Conservation (phyloP, 2,113 vertebrate species). For the Redunca redunca region DNA sequence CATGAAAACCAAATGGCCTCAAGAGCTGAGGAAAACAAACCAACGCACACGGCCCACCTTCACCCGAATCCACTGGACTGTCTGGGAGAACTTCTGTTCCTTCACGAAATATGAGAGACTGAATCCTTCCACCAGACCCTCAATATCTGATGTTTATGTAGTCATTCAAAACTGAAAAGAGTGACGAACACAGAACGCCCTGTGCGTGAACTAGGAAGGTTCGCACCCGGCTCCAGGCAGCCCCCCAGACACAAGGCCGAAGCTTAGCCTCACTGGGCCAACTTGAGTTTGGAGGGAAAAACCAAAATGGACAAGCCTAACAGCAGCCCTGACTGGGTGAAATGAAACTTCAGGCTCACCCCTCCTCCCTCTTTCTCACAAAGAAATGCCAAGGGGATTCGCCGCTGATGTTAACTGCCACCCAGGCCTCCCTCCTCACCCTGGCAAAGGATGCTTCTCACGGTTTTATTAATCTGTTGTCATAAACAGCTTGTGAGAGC, state of each 20-base stretch:
- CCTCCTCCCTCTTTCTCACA: neutral
- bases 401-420: neutral
- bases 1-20: neutral
- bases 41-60: too few relatives aligned
- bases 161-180: neutral
- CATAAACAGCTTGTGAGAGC: slow-evolving; percentile 2
- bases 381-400: neutral
- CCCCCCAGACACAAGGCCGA: fast-evolving
- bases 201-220: neutral
- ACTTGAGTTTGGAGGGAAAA: fast-evolving
- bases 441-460: neutral
- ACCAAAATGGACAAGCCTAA: neutral
- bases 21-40: neutral
- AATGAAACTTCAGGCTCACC: neutral
- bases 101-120: neutral
- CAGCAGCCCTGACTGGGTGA: neutral
- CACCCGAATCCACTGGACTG: neutral
- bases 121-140: neutral
- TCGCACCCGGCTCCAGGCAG: neutral
- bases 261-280: neutral
- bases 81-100: neutral
- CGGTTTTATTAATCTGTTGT: slow-evolving; percentile 20
- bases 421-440: neutral
- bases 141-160: neutral
- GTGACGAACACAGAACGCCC: neutral